Evolutionary conservation across 2,888 invertebrate genomes (phyloP).

Genomic region (Odontocerum albicorne): DNA sequence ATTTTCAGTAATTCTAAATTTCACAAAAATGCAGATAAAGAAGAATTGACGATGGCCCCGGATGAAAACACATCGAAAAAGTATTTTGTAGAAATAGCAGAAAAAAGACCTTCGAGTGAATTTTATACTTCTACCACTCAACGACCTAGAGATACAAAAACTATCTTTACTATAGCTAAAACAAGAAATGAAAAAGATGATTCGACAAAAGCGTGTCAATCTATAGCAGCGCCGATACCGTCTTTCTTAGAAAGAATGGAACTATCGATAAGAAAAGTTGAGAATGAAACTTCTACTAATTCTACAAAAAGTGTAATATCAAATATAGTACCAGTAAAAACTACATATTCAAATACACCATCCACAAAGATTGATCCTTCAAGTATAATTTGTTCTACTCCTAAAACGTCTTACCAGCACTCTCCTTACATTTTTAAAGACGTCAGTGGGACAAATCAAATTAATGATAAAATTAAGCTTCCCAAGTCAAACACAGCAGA

Average conservation of each 20-base stretch:
- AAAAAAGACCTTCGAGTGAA: not conserved
- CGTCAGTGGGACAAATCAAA: not conserved
- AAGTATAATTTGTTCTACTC: constrained; percentile 28
- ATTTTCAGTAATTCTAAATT: no score
- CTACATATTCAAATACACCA: constrained; percentile 6
- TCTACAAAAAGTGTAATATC: not conserved
- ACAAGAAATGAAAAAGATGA: constrained; percentile 25
- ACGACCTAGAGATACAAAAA: constrained; percentile 20
- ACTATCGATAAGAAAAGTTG: constrained; percentile 4
- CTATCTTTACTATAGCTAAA: constrained; percentile 35
- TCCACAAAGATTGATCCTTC: constrained; percentile 14
- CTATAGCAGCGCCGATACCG: constrained; percentile 32
- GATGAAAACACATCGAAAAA: no score
- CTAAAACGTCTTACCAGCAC: constrained; percentile 28
- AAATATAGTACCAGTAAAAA: constrained; percentile 6
- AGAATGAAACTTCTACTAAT: not conserved
- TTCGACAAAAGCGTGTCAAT: constrained; percentile 31
- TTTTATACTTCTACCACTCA: not conserved
- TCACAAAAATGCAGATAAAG: no score
- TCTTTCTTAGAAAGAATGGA: constrained; percentile 23
- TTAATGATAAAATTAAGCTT: not conserved
- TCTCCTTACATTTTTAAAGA: constrained; percentile 23
- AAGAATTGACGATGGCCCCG: no score
- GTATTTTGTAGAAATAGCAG: not conserved
- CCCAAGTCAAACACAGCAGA: not conserved